Evolutionary conservation across 2,797 vertebrate species (phyloP), one percentile per base, ranked within the genome.

Genomic region (Enoplosus armatus): DNA sequence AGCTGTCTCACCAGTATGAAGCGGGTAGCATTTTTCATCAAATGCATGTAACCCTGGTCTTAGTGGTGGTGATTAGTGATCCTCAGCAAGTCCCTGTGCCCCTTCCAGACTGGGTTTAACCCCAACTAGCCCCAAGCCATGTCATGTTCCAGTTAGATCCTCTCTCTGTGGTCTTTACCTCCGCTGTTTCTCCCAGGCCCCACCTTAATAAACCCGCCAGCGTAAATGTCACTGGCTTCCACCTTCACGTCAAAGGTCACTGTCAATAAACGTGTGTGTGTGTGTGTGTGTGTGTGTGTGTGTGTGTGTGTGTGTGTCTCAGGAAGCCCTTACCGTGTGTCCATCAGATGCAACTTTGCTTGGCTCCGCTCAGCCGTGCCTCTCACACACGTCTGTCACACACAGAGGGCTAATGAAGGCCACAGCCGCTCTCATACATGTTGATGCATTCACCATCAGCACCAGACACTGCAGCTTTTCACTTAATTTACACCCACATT

Each of bases 161-260:
- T 75, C 77, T 89, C 84, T 87, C 87, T 79, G 79, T 86, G 86
- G 90, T 93, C 92, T 93, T 93, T 93, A 90, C 91, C 92, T 91
- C 91, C 27, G 82, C 87, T 91, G 80, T 86, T 85, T 90, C 86
- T 90, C 90, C 76, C 82, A 88, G 74, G 88, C 92, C 92, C 93
- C 92, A 90, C 90, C 92, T 92, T 95, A 95, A 94, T 94, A 94
- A 94, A 93, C 92, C 90, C 85, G 55, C 89, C 90, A 91, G 93
- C 91, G 90, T 94, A 94, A 94, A 95, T 95, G 94, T 94, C 94
- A 94, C 90, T 92, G 92, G 90, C 93, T 94, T 94, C 93, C 91
- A 94, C 92, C 90, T 95, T 92, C 90, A 89, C 92, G 91, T 95
- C 94, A 94, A 95, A 95, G 94, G 93, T 94, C 92, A 92, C 92